These are phyloP conservation scores for Arctocebus calabarensis DNA, from an alignment of 2,797 vertebrate species.

Conservation along the genomic window DNA sequence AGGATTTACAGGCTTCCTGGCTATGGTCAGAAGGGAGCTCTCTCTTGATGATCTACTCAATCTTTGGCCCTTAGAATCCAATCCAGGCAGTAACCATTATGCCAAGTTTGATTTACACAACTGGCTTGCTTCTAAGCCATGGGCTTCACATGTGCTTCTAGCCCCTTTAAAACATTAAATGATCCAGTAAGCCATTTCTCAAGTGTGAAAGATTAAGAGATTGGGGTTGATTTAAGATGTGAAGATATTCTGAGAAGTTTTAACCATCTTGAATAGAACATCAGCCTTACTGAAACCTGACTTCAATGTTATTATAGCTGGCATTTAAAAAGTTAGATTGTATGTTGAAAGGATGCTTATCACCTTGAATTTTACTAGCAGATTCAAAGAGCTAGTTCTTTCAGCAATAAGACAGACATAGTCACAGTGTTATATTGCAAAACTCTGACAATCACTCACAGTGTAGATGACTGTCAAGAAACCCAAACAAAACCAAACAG, in stretches of 20 bases:
- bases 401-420: constrained; percentile 41
- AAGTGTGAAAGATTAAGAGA: constrained; percentile 60
- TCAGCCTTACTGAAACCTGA: constrained; percentile 47
- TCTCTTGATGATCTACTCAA: constrained; percentile 71
- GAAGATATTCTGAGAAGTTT: constrained; percentile 42
- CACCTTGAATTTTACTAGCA: constrained; percentile 64
- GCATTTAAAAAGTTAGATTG: constrained; percentile 68
- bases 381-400: constrained; percentile 51
- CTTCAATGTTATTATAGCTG: constrained; percentile 60
- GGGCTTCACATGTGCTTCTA: constrained; percentile 54
- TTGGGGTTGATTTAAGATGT: constrained; percentile 68
- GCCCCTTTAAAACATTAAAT: constrained; percentile 62
- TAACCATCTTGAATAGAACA: constrained; percentile 61
- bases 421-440: constrained; percentile 55
- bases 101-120: constrained; percentile 71
- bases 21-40: constrained; percentile 43
- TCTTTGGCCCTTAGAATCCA: constrained; percentile 65
- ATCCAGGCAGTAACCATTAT: constrained; percentile 56
- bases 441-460: constrained; percentile 61
- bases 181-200: constrained; percentile 63
- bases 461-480: constrained; percentile 64
- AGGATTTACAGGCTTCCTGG: constrained; percentile 53
- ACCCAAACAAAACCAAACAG: constrained; percentile 61
- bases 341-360: constrained; percentile 46
- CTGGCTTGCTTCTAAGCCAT: constrained; percentile 53